Evolutionary conservation across 1,140 invertebrate genomes (phyloP), one percentile per base, ranked within the genome.

Genomic region (Pseudoatta argentina): DNA sequence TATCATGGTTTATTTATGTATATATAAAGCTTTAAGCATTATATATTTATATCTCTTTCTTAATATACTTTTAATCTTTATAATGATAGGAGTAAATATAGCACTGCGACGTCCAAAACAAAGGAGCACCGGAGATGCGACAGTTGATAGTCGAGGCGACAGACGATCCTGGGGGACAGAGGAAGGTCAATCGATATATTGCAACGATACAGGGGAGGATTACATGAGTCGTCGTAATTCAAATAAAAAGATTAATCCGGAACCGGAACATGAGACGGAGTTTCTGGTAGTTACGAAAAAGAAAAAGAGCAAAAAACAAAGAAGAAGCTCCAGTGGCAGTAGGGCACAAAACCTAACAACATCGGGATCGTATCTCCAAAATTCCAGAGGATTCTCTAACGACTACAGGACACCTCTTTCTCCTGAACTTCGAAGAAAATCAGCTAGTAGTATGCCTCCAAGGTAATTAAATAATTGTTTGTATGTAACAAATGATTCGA

Each of bases 231-330:
- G 93, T 44, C 93, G 93, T 73, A 93, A 93, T 44, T 94, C 94
- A 30, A 93, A 93, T 48, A 94, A 94, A 86, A 95, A 95, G 27
- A 89, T 91, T 24, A 93, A 93, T 94, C 71, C 93, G 86, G 94
- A 95, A 48, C 73, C 91, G 67, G 92, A 95, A 89, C 90, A 94
- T 53, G 93, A 96, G 89, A 93, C 94, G 1, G 97, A 97, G 76
- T 97, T 97, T 93, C 96, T 97, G 89, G 96, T 97, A 30, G 97
- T 97, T 61, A 97, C 97, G 12, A 97, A 97, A 89, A 97, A 97
- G 89, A 97, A 97, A 89, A 96, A 96, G 86, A 96, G 96, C 88
- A 97, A 97, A 91, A 97, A 97, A 87, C 96, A 96, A 34, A 95
- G 96, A 1, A 95, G 95, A 73, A 95, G 95, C 86, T 95, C 94